Evolutionary conservation across 1,140 invertebrate genomes (phyloP), one percentile per base, ranked within the genome.

Genomic region (Leptopilina clavipes): DNA sequence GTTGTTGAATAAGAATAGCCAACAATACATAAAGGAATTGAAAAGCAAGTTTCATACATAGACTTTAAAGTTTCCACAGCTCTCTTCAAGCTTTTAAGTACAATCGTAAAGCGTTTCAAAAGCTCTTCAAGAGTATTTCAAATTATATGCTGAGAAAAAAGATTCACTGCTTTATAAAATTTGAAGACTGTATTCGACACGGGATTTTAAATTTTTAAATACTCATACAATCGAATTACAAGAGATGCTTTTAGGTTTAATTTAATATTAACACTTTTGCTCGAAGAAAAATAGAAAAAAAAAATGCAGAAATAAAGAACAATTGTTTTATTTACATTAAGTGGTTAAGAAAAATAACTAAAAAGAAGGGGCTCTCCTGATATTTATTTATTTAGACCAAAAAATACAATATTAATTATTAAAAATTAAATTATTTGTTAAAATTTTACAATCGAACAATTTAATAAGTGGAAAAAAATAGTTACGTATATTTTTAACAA

Each of bases 51-150:
- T 52, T 52, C 48, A 52, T 31, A 31, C 59, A 65, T 65, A 12
- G 25, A 25, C 25, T 65, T 14, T 7, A 65, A 31, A 22, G 31
- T 40, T 65, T 31, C 59, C 25, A 37, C 22, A 65, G 59, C 59
- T 65, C 59, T 65, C 14, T 12, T 31, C 22, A 14, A 12, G 22
- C 59, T 65, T 65, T 31, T 14, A 65, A 65, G 59, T 31, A 65
- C 25, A 65, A 65, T 65, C 25, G 22, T 7, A 31, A 31, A 65
- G 25, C 25, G 12, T n/a, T 65, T 65, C 22, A 65, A 6, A 65
- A 65, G 12, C 25, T 11, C 12, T 37, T 2, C 3, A 65, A 31
- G 22, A 65, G 12, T 65, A 65, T 65, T 65, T 31, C 14, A 7
- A 65, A 31, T 31, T 65, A 31, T 31, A 14, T 65, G 22, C 25